These are phyloP conservation scores for Mobula hypostoma DNA, from an alignment of 2,113 vertebrate species.

Conservation along the genomic window DNA sequence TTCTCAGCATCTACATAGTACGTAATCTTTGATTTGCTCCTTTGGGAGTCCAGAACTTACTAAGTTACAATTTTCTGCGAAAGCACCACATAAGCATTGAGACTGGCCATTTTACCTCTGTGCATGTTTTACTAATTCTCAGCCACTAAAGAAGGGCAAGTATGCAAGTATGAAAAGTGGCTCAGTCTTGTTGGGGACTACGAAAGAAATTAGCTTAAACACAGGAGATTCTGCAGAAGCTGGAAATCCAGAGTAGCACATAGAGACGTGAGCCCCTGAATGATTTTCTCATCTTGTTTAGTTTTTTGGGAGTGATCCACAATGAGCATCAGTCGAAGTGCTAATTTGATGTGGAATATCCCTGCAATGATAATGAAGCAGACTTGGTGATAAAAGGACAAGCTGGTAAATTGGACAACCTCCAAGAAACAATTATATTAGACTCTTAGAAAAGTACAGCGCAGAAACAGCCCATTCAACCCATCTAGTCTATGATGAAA, in stretches of 20 bases:
- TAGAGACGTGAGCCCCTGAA: neutral
- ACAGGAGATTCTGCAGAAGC: too few species aligned
- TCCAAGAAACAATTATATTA: neutral
- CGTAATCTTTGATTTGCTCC: neutral
- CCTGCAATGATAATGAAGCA: neutral
- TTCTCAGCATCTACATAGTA: neutral
- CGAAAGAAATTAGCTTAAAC: neutral
- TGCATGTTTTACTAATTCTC: too few species aligned
- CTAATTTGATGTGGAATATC: neutral
- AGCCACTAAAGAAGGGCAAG: neutral
- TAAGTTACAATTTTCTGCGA: neutral
- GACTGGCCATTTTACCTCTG: neutral
- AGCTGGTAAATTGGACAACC: too few species aligned
- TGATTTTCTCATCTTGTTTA: neutral
- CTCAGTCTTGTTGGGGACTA: neutral
- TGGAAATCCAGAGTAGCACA: too few species aligned
- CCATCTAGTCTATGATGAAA: too few species aligned
- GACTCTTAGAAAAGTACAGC: too few species aligned
- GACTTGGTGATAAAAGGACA: neutral
- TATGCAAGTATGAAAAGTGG: neutral
- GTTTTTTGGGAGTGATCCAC: neutral
- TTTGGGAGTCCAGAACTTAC: neutral
- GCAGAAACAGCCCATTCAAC: too few species aligned
- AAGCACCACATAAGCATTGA: too few species aligned
- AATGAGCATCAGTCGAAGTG: neutral